Evolutionary conservation across 2,888 invertebrate genomes (phyloP).

Genomic region (Portevinia maculata): DNA sequence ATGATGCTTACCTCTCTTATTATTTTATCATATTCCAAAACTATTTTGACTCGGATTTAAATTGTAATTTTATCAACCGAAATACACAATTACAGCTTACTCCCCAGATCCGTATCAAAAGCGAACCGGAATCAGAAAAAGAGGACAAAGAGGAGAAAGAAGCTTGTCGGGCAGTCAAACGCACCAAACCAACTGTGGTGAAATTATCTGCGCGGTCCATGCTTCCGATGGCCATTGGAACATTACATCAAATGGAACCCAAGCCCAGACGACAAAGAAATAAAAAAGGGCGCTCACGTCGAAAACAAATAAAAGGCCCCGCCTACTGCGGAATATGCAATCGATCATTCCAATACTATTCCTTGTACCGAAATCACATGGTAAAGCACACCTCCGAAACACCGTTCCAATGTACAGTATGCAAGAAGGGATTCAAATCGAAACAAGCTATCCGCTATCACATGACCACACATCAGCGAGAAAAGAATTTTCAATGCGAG

Average conservation of each 20-base stretch:
- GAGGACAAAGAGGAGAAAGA: constrained; percentile 38
- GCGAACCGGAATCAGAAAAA: constrained; percentile 36
- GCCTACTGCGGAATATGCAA: constrained; percentile 77
- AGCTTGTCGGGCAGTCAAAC: background rate
- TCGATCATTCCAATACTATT: constrained; percentile 77
- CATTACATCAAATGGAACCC: background rate
- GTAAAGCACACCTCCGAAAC: constrained; percentile 77
- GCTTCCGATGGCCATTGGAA: background rate
- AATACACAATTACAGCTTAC: constrained; percentile 31
- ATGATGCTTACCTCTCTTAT: too few species aligned
- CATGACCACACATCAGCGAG: constrained; percentile 77
- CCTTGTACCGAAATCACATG: constrained; percentile 77
- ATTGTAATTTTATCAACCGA: background rate
- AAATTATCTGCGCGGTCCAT: background rate
- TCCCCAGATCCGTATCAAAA: constrained; percentile 24
- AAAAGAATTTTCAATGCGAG: constrained; percentile 79
- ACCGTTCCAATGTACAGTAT: constrained; percentile 77
- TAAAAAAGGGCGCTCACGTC: constrained; percentile 49
- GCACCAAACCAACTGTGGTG: background rate
- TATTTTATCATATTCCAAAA: too few species aligned
- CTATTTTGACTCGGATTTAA: background rate
- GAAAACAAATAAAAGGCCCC: constrained; percentile 77
- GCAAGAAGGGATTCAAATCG: constrained; percentile 77
- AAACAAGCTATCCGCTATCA: constrained; percentile 78
- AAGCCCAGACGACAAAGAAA: constrained; percentile 29